Evolutionary conservation across 2,113 vertebrate species (phyloP), one percentile per base, ranked within the genome.

Genomic region (Tylochromis polylepis): DNA sequence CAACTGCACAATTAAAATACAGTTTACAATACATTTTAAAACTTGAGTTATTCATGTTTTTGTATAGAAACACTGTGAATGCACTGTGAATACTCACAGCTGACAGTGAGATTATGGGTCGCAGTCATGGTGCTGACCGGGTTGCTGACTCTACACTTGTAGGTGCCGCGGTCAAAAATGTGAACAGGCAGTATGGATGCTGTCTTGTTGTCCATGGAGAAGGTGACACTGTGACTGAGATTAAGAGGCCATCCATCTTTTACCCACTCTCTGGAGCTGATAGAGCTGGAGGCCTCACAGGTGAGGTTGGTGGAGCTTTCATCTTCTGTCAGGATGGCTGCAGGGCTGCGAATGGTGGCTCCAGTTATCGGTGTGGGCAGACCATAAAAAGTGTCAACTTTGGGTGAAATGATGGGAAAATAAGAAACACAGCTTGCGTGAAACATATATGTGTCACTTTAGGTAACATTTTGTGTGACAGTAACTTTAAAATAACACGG

Each of bases 101-200:
- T 95, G 27, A 96, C 92, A n/a, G 60, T 93, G 72, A 96, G 91
- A 10, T 67, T 80, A 27, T 91, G 43, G 18, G 6, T 57, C 0
- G 56, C 92, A 1, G 89, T 92, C 81, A 82, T 51, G 14, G 22
- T 79, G 91, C 89, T 95, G 83, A 95, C 57, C 0, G 88, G 94
- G 91, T 95, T 96, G 86, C 92, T 95, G 90, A 95, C 83, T 15
- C 5, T 86, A 88, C 95, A 96, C 51, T 84, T 70, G 85, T 94
- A 96, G 84, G 58, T 82, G 41, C 94, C 93, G 4, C 83, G 85
- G 81, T 90, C 79, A 79, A 85, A 75, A 80, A 87, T 90, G 53
- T 82, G 29, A 8, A 95, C 91, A 7, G 81, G 94, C 1, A 24
- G 78, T 31, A 96, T 72, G 57, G 57, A 81, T 11, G 95, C 70